Percentiles rank a stretch among this genome's conserved stretches.
These are phyloP conservation scores for Tipula helvola DNA, from an alignment of 2,888 invertebrate species.

Conservation along the genomic window DNA sequence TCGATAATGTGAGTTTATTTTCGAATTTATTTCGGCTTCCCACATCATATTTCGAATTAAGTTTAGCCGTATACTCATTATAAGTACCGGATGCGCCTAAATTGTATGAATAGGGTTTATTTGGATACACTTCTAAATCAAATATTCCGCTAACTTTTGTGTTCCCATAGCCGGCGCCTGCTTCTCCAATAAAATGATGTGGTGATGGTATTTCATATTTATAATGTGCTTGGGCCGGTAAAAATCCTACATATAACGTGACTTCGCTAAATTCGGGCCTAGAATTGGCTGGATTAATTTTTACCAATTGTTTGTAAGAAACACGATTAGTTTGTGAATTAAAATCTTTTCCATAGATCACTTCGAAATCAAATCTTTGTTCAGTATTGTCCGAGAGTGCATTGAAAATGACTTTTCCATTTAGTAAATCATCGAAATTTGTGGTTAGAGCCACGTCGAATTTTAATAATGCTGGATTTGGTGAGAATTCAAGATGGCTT, in stretches of 20 bases:
- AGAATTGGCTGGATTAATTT: neutral
- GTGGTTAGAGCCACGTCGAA: constrained; percentile 12
- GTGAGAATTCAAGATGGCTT: neutral
- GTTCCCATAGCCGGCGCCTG: neutral
- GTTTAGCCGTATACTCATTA: constrained; percentile 25
- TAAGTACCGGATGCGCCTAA: constrained; percentile 28
- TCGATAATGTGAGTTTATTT: constrained; percentile 26
- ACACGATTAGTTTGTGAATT: constrained; percentile 41
- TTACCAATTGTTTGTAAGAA: neutral
- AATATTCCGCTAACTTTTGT: neutral
- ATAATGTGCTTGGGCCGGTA: neutral
- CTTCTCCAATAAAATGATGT: neutral
- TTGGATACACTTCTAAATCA: neutral
- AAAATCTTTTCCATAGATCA: constrained; percentile 50
- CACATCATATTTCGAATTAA: neutral
- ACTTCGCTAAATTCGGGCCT: neutral
- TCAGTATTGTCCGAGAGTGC: neutral
- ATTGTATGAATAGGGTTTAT: neutral
- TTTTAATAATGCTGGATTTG: neutral
- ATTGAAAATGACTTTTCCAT: constrained; percentile 12
- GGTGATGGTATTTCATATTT: neutral
- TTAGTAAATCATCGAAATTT: constrained; percentile 11
- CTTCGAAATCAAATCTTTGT: constrained; percentile 36
- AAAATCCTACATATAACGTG: neutral
- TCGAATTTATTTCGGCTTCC: constrained; percentile 27